phyloP scores from a whole-genome alignment of 2,888 invertebrate genomes.

The Ophonus ardosiacus region DNA sequence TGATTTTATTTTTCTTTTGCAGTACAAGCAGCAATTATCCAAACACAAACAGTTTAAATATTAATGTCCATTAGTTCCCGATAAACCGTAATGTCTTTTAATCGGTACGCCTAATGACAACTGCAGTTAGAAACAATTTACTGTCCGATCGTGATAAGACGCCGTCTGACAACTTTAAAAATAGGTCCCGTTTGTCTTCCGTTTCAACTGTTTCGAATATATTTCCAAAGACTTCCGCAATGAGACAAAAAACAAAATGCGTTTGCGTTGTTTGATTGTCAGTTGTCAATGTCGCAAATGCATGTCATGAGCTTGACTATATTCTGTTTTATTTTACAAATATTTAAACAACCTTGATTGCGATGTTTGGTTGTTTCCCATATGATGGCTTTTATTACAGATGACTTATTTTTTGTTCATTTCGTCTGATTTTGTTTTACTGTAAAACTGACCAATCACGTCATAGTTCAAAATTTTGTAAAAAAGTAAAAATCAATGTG shows the following conservation, averaged over 20 bases:
- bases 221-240: conserved; percentile 18
- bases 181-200: conserved; percentile 21
- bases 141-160: not conserved
- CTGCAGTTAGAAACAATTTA: conserved; percentile 35
- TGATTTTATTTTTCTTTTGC: not conserved
- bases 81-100: conserved; percentile 31
- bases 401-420: conserved; percentile 8
- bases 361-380: conserved; percentile 30
- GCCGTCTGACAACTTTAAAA: conserved; percentile 7
- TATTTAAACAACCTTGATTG: conserved; percentile 34
- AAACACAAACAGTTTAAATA: not conserved
- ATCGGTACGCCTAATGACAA: conserved; percentile 9
- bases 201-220: conserved; percentile 16
- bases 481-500: too few relatives aligned
- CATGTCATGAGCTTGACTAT: conserved; percentile 36
- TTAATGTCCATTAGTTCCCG: conserved; percentile 23
- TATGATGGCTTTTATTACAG: conserved; percentile 10
- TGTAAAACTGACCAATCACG: too few relatives aligned
- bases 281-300: conserved; percentile 7
- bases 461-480: too few relatives aligned
- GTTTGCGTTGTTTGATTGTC: conserved; percentile 30
- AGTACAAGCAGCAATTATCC: not conserved
- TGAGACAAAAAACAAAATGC: conserved; percentile 34
- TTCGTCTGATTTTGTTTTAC: not conserved
- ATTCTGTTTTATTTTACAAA: conserved; percentile 31